Evolutionary conservation across 2,113 vertebrate genomes (phyloP).

Genomic region (Hippocampus zosterae): DNA sequence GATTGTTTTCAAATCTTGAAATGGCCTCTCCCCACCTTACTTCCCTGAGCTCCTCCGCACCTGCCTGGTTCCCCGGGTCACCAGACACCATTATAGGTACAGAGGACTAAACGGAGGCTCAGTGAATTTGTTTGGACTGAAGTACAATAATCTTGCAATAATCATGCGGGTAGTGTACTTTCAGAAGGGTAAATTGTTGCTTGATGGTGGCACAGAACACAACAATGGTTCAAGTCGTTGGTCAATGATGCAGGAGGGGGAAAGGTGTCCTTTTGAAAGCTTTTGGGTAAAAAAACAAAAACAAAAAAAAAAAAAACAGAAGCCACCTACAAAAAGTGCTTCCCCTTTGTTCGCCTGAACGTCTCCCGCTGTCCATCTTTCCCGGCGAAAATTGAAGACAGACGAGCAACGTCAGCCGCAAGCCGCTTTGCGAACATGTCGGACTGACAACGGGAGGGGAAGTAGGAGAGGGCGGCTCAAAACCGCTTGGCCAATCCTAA

Average conservation of each 20-base stretch:
- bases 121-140: background rate
- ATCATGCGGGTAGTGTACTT: constrained; percentile 11
- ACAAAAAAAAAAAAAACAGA: background rate
- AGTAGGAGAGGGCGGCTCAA: constrained; percentile 58
- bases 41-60: too few relatives aligned
- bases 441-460: constrained; percentile 51
- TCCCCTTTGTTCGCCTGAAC: constrained; percentile 38
- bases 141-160: background rate
- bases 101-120: too few relatives aligned
- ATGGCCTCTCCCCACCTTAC: too few relatives aligned
- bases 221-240: constrained; percentile 12
- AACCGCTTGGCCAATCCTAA: constrained; percentile 60
- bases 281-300: constrained; percentile 11
- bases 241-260: background rate
- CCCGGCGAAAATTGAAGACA: constrained; percentile 40
- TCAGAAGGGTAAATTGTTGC: constrained; percentile 23
- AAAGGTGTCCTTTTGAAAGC: constrained; percentile 26
- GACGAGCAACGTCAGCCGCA: constrained; percentile 37
- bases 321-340: constrained; percentile 37
- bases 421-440: constrained; percentile 50
- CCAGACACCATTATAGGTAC: too few relatives aligned
- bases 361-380: constrained; percentile 20
- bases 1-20: too few relatives aligned
- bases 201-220: constrained; percentile 14
- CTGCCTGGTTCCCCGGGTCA: too few relatives aligned